A percentile compares a stretch with the other conserved stretches of the same genome.
These are phyloP conservation scores for Xestobium rufovillosum DNA, from an alignment of 2,888 invertebrate species.

Conservation along the genomic window DNA sequence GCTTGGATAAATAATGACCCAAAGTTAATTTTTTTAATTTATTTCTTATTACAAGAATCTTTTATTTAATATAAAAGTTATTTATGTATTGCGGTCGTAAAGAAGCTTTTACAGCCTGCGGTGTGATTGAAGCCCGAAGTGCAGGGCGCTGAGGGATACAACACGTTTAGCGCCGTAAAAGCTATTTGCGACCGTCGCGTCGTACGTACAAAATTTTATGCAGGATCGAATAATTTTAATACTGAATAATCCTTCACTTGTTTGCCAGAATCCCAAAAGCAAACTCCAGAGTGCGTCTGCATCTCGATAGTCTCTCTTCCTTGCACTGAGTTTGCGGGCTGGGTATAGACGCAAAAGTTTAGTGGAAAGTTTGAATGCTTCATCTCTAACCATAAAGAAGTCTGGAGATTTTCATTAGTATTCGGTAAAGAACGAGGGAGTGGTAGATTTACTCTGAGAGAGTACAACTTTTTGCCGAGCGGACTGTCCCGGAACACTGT, in stretches of 20 bases:
- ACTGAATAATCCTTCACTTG: constrained; percentile 17
- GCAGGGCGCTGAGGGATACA: no score
- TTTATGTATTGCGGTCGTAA: no score
- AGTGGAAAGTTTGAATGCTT: constrained; percentile 13
- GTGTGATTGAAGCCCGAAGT: no score
- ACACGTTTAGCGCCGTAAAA: no score
- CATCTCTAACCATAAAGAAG: constrained; percentile 19
- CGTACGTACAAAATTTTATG: no score
- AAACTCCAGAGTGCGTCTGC: constrained; percentile 16
- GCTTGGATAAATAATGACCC: no score
- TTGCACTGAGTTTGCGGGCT: constrained; percentile 4
- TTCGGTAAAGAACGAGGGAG: constrained; percentile 14
- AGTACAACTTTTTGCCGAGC: constrained; percentile 18
- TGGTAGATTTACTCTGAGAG: constrained; percentile 17
- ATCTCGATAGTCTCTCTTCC: constrained; percentile 19
- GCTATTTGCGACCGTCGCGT: no score
- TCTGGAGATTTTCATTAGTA: constrained; percentile 9
- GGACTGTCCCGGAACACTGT: constrained; percentile 16
- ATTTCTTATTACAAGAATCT: no score
- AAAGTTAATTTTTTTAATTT: no score
- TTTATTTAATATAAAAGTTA: no score
- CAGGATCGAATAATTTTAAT: no score
- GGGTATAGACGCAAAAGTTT: constrained; percentile 16
- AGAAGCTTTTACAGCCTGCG: no score
- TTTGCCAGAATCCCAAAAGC: constrained; percentile 20